These are phyloP conservation scores for Pithys albifrons DNA, from an alignment of 2,113 vertebrate species.

Conservation along the genomic window DNA sequence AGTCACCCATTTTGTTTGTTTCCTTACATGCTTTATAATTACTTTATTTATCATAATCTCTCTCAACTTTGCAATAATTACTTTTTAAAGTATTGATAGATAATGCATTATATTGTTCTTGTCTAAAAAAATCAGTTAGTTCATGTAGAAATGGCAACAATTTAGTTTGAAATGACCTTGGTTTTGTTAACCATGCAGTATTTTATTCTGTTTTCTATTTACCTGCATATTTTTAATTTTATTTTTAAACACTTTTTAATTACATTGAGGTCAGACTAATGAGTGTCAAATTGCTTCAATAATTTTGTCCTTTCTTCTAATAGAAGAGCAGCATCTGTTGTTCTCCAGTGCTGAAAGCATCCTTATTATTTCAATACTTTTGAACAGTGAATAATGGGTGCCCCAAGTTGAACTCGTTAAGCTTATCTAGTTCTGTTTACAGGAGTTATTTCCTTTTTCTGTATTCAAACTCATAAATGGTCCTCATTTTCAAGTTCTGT, in stretches of 20 bases:
- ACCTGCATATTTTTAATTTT: background rate
- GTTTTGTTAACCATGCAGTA: background rate
- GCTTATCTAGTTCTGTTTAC: background rate
- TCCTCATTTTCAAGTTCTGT: background rate
- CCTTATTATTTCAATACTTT: background rate
- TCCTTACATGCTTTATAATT: background rate
- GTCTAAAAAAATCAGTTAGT: background rate
- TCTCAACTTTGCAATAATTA: background rate
- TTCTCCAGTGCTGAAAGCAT: background rate
- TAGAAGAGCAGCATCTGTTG: background rate
- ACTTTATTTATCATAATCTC: background rate
- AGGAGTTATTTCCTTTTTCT: background rate
- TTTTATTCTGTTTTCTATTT: background rate
- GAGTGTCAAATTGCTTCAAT: background rate
- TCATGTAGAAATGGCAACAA: background rate
- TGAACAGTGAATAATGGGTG: background rate
- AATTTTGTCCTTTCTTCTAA: background rate
- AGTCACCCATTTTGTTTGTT: background rate
- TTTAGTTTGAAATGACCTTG: background rate
- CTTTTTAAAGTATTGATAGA: background rate
- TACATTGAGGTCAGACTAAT: background rate
- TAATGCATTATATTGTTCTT: background rate
- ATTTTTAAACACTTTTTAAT: background rate
- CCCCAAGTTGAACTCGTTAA: background rate
- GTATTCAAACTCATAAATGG: background rate